Evolutionary conservation across 2,888 invertebrate species (phyloP), one percentile per base, ranked within the genome.

Genomic region (Lepidocyrtinus sp.): DNA sequence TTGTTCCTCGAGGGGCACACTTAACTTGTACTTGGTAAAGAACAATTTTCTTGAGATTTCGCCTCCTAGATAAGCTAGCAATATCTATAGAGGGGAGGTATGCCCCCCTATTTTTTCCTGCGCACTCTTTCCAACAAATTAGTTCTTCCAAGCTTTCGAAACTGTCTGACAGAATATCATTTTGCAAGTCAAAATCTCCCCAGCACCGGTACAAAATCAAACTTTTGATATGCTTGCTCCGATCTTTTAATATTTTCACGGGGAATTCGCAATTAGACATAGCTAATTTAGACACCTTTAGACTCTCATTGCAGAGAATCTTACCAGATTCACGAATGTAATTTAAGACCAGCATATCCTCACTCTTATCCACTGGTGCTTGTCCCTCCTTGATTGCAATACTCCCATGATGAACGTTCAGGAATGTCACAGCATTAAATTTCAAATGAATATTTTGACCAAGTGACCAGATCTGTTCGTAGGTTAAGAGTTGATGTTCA

Each of bases 231-330:
- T 67, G 15, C 27, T 50, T 63, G 1, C 62, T 45, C n/a, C 25
- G 64, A 1, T 71, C 67, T 26, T 46, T 67, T 2, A 71, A n/a
- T 15, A 22, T 2, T 59, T 55, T 63, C 1, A 50, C 1, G 1
- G 68, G 68, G 21, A 78, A 78, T 21, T 72, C 73, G 25, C 78
- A 73, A 36, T 78, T 78, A 1, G 78, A 78, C 9, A 78, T 17
- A 5, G 78, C 78, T 46, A 78, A 22, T 5, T 3, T 72, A 7
- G 59, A 55, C 3, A 62, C 72, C 3, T 15, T 27, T 1, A 72
- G 9, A n/a, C 55, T 24, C 0, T 61, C 19, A 59, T 78, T 73
- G n/a, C 15, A 63, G 12, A 78, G 21, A 17, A 78, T 36, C 19
- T 27, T 25, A 1, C 25, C 9, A 0, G 78, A 73, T 24, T 73